Base-by-base conservation (phyloP, 1,140 invertebrate genomes). In the Kradibia gibbosae region DNA sequence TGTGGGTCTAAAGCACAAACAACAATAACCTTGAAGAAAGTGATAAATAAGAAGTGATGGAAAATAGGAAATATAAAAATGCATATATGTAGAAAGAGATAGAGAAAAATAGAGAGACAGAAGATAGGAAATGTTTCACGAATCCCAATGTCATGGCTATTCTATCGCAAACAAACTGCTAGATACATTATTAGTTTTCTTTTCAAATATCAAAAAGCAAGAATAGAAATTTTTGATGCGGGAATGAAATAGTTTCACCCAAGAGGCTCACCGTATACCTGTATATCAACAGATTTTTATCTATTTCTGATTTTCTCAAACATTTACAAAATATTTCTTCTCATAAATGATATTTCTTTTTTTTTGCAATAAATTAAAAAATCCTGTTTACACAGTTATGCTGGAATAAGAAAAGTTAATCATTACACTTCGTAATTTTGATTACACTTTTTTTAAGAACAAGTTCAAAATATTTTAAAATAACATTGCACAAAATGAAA, bases 341-440 rank as follows among this genome's bases (percentile, higher is more conserved):
- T 55, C 31, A 10, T 17, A 39, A 79, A 34, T 39, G 76, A 22
- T 28, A 17, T 71, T 78, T 39, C 42, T 20, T 36, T 55, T 60
- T 76, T 45, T 11, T 15, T 50, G 22, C 10, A 50, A 79, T 48
- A 57, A 79, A 79, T 79, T 48, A 79, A 71, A 79, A 71, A 70
- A 17, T n/a, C 20, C 22, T n/a, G 20, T 10, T 39, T 20, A n/a
- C 22, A 3, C 2, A n/a, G n/a, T n/a, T n/a, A n/a, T n/a, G n/a
- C n/a, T n/a, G n/a, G n/a, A n/a, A n/a, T n/a, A n/a, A n/a, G n/a
- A n/a, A n/a, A n/a, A n/a, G n/a, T n/a, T n/a, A n/a, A n/a, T n/a
- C n/a, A n/a, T n/a, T n/a, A n/a, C n/a, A n/a, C n/a, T n/a, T n/a
- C n/a, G n/a, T n/a, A n/a, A n/a, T n/a, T n/a, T n/a, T n/a, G n/a